These are phyloP conservation scores for Poeciliopsis turrubarensis DNA, from an alignment of 2,113 vertebrate species.

Conservation along the genomic window DNA sequence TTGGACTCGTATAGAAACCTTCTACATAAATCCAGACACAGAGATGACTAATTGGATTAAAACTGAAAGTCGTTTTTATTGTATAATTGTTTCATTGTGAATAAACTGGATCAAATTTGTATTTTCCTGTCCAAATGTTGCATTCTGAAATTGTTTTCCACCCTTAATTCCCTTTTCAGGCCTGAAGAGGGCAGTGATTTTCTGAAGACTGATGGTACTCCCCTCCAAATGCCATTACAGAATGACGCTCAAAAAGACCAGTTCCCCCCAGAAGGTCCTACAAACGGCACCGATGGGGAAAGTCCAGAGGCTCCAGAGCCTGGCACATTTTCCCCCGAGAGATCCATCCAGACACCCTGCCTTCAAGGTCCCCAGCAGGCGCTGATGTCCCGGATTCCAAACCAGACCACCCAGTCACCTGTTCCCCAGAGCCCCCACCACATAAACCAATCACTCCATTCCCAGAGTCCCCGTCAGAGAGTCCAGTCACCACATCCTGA, in stretches of 20 bases:
- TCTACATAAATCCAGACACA: too few species aligned
- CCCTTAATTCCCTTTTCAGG: conserved; percentile 50
- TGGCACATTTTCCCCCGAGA: background rate
- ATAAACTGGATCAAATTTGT: background rate
- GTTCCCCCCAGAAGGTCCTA: background rate
- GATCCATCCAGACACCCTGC: background rate
- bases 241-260: background rate
- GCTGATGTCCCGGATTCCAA: background rate
- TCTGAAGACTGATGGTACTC: conserved; percentile 48
- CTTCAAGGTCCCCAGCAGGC: background rate
- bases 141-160: background rate
- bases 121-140: background rate
- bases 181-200: conserved; percentile 68
- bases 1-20: too few species aligned
- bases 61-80: background rate
- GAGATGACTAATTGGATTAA: background rate
- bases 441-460: background rate
- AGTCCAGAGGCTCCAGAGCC: background rate
- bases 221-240: conserved; percentile 30
- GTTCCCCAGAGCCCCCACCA: background rate
- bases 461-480: background rate
- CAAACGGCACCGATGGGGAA: background rate
- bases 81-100: background rate
- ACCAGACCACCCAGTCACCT: background rate
- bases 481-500: background rate